Conservation (phyloP, 1,140 invertebrate species). For the Penaeus chinensis region DNA sequence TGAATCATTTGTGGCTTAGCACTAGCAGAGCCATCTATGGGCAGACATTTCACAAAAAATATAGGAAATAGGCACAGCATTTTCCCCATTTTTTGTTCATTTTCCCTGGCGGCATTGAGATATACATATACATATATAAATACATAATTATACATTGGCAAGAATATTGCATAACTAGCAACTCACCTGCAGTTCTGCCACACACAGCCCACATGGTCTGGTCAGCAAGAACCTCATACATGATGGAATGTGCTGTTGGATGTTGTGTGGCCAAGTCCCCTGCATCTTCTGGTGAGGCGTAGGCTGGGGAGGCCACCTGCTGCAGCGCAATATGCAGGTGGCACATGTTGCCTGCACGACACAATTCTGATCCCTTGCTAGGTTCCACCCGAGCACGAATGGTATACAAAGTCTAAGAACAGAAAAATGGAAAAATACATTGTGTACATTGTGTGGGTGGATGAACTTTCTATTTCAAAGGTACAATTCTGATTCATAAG, state of each 20-base stretch:
- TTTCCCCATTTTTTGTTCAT: no score
- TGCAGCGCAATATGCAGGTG: constrained; percentile 82
- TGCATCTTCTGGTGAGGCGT: background rate
- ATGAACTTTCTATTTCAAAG: background rate
- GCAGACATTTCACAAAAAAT: no score
- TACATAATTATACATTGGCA: background rate
- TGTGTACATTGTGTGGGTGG: background rate
- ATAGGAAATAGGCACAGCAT: no score
- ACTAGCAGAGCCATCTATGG: no score
- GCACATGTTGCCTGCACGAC: constrained; percentile 88
- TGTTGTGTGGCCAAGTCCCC: background rate
- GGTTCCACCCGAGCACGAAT: constrained; percentile 85
- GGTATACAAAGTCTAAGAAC: constrained; percentile 80
- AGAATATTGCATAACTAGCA: background rate
- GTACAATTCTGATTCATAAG: no score
- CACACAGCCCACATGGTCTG: constrained; percentile 93
- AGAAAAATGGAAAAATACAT: background rate
- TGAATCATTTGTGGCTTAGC: no score
- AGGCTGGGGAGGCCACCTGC: constrained; percentile 13
- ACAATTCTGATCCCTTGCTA: constrained; percentile 84
- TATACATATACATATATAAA: background rate
- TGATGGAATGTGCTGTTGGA: constrained; percentile 73
- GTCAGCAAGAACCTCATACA: constrained; percentile 93
- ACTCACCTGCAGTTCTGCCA: constrained; percentile 81
- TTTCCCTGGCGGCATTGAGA: no score